These are phyloP conservation scores for Yponomeuta evonymella DNA, from an alignment of 2,888 invertebrate species.

Conservation along the genomic window DNA sequence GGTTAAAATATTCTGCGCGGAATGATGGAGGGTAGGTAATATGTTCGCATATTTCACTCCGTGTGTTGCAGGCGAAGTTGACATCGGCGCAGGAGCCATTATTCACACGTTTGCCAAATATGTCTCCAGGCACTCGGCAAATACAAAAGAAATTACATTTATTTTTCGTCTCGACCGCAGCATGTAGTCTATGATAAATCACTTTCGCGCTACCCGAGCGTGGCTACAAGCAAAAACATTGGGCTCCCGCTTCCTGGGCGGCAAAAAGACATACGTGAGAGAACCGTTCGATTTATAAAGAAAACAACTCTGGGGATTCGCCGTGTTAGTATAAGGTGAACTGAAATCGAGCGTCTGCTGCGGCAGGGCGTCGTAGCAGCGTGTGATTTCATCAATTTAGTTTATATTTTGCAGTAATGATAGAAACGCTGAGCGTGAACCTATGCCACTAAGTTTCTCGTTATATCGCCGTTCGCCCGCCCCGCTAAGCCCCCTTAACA, in stretches of 20 bases:
- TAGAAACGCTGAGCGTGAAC: too few relatives aligned
- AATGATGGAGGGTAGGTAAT: not conserved
- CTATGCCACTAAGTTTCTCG: too few relatives aligned
- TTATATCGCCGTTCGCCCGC: too few relatives aligned
- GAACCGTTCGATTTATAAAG: constrained; percentile 46
- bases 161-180: constrained; percentile 68
- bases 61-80: constrained; percentile 6
- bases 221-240: constrained; percentile 54
- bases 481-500: too few relatives aligned
- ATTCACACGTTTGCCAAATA: constrained; percentile 66
- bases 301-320: constrained; percentile 26
- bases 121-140: constrained; percentile 53
- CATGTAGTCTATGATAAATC: constrained; percentile 71
- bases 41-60: constrained; percentile 6
- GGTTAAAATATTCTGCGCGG: not conserved
- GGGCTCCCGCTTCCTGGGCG: constrained; percentile 28
- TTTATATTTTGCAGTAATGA: too few relatives aligned
- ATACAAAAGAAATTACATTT: constrained; percentile 69
- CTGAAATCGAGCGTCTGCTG: too few relatives aligned
- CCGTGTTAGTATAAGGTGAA: not conserved
- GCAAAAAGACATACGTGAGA: constrained; percentile 53
- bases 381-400: too few relatives aligned
- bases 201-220: constrained; percentile 52
- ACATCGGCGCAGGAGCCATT: constrained; percentile 36
- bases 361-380: too few relatives aligned